Base-by-base conservation (phyloP, 30 jellyfish, hydroid and myxozoan species). In the Aurelia sp. region DNA sequence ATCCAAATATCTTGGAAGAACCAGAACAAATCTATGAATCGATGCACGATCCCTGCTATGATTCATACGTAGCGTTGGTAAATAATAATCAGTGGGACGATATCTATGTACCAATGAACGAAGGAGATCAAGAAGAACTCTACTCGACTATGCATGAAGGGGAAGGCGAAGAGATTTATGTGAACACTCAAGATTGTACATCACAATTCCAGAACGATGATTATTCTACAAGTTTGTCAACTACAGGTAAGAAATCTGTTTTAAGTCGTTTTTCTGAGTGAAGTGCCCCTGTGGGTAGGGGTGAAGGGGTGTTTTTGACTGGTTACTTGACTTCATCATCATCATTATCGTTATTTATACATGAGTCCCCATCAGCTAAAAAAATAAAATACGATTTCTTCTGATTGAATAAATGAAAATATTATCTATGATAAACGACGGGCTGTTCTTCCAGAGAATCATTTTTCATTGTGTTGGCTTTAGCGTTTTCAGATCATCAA, bases 91-190 rank as follows among this genome's bases (percentile, higher is more conserved):
- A 37, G 10, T 37, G 50, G 50, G 50, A 37, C 10, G 50, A 37
- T 37, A 37, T 37, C 10, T 37, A 37, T 37, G 50, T 37, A 13
- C 15, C 55, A 44, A 44, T 44, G 55, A 44, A 44, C 55, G 3
- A 1, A 44, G 83, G 66, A 0, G 69, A 51, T 1, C 77, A 51
- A 8, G 76, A 52, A 6, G 90, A 81, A 16, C 15, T 81, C 3
- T 81, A 81, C 71, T 66, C 53, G 1, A 27, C 83, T 11, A 81
- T 81, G 90, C 76, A 35, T 62, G 8, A 31, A 11, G 75, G 66
- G 10, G 83, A 66, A 8, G 84, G 58, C 20, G 83, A 81, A 19
- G 89, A 64, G 27, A 66, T 81, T 0, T 81, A 81, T 44, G 78
- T 55, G 23, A 27, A 35, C 20, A 52, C 47, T 31, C 40, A 3